phyloP scores from a whole-genome alignment of 2,797 vertebrate species.

The Mus minutoides region DNA sequence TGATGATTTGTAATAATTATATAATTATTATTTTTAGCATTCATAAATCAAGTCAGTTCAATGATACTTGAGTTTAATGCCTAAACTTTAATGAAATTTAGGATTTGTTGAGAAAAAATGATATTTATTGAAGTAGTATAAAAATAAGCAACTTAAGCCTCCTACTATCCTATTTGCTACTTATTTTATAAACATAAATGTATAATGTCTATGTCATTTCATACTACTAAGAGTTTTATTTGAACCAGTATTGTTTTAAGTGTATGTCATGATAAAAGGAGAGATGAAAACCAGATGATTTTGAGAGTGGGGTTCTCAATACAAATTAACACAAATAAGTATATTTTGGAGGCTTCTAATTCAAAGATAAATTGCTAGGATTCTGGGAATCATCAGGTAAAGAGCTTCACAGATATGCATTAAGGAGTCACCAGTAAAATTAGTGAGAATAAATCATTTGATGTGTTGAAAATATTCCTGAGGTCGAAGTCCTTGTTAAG shows the following conservation, averaged over 20 bases:
- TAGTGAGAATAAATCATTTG: background rate
- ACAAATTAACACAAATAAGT: background rate
- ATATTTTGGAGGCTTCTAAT: background rate
- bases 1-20: background rate
- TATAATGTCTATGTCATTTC: background rate
- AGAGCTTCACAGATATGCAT: accelerated
- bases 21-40: background rate
- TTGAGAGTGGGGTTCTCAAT: too few relatives aligned
- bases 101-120: background rate
- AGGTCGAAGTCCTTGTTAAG: background rate
- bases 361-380: background rate
- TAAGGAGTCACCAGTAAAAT: background rate
- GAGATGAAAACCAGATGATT: background rate
- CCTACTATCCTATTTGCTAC: background rate
- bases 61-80: background rate
- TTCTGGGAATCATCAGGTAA: background rate
- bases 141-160: background rate
- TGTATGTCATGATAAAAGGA: background rate
- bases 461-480: background rate
- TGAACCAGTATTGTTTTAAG: background rate
- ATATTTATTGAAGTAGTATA: background rate
- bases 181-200: background rate
- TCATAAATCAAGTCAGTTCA: background rate
- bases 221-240: background rate
- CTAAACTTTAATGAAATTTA: background rate